Evolutionary conservation across 1,140 invertebrate species (phyloP).

Genomic region (Musca domestica): DNA sequence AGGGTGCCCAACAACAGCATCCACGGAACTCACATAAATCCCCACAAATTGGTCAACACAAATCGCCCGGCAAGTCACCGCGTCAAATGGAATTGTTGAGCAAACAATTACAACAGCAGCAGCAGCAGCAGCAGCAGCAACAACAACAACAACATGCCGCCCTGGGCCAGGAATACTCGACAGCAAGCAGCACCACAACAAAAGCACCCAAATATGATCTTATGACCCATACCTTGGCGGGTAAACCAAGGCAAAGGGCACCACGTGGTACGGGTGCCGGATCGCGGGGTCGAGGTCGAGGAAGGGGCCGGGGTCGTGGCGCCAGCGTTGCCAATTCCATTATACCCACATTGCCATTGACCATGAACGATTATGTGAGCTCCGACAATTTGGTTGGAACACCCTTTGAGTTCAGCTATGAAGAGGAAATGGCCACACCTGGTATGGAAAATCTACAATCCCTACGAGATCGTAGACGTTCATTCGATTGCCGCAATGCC

Average conservation of each 20-base stretch:
- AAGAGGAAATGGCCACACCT: constrained; percentile 71
- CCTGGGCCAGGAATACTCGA: constrained; percentile 28
- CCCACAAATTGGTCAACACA: constrained; percentile 57
- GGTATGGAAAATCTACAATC: constrained; percentile 77
- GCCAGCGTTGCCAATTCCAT: constrained; percentile 32
- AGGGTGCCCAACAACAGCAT: constrained; percentile 44
- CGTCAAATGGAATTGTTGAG: constrained; percentile 54
- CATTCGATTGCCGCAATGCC: constrained; percentile 67
- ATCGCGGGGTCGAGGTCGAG: constrained; percentile 69
- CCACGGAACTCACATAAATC: constrained; percentile 58
- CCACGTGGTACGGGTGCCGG: constrained; percentile 58
- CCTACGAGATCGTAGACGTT: constrained; percentile 76
- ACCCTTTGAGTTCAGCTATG: constrained; percentile 82
- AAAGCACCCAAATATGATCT: constrained; percentile 42
- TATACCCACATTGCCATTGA: constrained; percentile 40
- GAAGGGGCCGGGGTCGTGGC: constrained; percentile 57
- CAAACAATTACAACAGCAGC: constrained; percentile 32
- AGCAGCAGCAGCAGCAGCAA: constrained; percentile 24
- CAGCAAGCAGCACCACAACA: constrained; percentile 13
- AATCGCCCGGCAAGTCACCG: constrained; percentile 75
- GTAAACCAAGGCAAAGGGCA: constrained; percentile 57
- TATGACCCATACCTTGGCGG: constrained; percentile 44
- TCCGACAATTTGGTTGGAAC: constrained; percentile 76
- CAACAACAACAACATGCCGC: constrained; percentile 30
- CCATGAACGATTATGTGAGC: constrained; percentile 47